Base-by-base conservation (phyloP, 1,140 invertebrate genomes). In the Berghia stephanieae region DNA sequence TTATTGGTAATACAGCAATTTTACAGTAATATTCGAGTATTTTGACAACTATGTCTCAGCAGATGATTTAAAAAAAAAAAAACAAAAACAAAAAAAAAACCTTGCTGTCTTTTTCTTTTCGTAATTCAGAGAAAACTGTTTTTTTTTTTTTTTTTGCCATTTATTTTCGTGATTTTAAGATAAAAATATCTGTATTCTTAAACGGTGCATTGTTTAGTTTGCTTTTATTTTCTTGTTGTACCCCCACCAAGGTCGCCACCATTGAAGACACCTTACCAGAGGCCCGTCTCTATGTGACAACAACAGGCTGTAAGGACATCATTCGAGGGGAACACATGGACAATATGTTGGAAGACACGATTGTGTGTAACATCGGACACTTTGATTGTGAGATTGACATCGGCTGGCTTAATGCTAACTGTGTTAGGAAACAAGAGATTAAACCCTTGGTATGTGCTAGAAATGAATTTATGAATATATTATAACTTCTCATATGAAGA, bases 281-380 rank as follows among this genome's bases (percentile, higher is more conserved):
- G 87, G 97, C 95, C 10, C 94, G 97, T 82, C 98, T 99, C 82
- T 99, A 97, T 90, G 98, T 99, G 0, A 99, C 98, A 8, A 95
- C 97, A 10, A 99, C 98, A 40, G 98, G 98, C 46, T 99, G 98
- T 89, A 94, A 96, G 84, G 94, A 96, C 84, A 99, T 99, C 72
- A 96, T 99, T 78, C 90, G 91, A 66, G 94, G 93, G 21, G 91
- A 95, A 57, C 98, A 99, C 89, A 95, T 99, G 83, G 83, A 94
- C 43, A 92, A 94, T 82, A 98, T 99, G 96, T 93, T 94, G 78
- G 95, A 99, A 88, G 98, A 99, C 91, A 93, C 96, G 27, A 98
- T 99, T 86, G 95, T 99, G 55, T 99, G 98, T 88, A 99, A 99
- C 88, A 99, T 99, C 74, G 98, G 98, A 24, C 98, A 99, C 89